These are phyloP conservation scores for Apostichopus parvimensis DNA, from an alignment of 35 echinoderm and acorn worm species.

Conservation along the genomic window DNA sequence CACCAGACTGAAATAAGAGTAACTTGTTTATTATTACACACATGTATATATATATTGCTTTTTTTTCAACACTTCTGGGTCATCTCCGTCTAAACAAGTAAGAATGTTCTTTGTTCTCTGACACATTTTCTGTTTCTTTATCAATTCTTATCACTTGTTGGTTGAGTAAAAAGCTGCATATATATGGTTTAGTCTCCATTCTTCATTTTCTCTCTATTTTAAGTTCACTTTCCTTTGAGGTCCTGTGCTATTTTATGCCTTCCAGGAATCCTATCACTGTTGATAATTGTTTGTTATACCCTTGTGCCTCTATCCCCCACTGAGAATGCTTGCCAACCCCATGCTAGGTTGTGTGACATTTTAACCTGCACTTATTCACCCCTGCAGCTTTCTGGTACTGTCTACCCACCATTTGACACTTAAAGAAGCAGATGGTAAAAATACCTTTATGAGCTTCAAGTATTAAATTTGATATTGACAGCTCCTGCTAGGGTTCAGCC, in stretches of 20 bases:
- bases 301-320: not conserved
- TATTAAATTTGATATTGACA: slow-evolving; percentile 10
- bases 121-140: too few relatives aligned
- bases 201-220: too few relatives aligned
- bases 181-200: too few relatives aligned
- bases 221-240: too few relatives aligned
- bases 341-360: slow-evolving; percentile 8
- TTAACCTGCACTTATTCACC: slow-evolving; percentile 3
- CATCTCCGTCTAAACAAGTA: too few relatives aligned
- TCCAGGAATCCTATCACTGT: not conserved
- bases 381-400: not conserved
- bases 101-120: too few relatives aligned
- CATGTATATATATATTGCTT: too few relatives aligned
- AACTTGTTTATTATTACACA: too few relatives aligned
- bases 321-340: slow-evolving; percentile 11
- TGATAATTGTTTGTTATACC: not conserved
- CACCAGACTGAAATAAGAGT: too few relatives aligned
- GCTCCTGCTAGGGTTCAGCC: not conserved
- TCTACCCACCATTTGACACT: slow-evolving; percentile 6
- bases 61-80: too few relatives aligned
- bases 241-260: not conserved
- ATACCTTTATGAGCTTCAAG: not conserved
- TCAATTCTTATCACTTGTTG: too few relatives aligned
- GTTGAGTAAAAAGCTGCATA: too few relatives aligned
- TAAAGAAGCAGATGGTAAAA: slow-evolving; percentile 12